A percentile compares a stretch with the other conserved stretches of the same genome.
phyloP scores from a whole-genome alignment of 1,140 invertebrate genomes.

The Anastrepha ludens region DNA sequence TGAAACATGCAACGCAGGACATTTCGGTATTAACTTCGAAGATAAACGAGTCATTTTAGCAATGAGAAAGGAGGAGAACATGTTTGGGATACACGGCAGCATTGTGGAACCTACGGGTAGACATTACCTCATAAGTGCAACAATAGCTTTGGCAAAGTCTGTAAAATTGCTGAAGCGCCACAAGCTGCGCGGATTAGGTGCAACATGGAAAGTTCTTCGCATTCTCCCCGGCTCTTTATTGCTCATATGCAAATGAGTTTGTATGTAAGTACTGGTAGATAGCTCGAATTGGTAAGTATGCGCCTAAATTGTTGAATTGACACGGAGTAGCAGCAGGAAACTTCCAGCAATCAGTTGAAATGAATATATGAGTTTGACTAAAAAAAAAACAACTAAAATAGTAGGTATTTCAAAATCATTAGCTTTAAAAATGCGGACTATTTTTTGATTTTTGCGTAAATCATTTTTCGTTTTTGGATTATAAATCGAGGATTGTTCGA shows the following conservation, averaged over 20 bases:
- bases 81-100: not conserved
- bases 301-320: too few relatives aligned
- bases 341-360: too few relatives aligned
- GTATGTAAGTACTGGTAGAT: too few relatives aligned
- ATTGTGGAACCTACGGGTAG: not conserved
- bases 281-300: too few relatives aligned
- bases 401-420: too few relatives aligned
- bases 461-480: too few relatives aligned
- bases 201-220: slow-evolving; percentile 16
- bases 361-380: too few relatives aligned
- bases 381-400: too few relatives aligned
- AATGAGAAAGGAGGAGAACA: not conserved
- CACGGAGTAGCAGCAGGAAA: too few relatives aligned
- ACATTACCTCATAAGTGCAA: not conserved
- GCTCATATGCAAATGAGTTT: not conserved
- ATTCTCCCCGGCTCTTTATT: not conserved
- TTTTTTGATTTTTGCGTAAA: too few relatives aligned
- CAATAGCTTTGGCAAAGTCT: not conserved
- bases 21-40: not conserved
- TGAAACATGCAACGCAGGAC: slow-evolving; percentile 13
- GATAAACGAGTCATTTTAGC: not conserved
- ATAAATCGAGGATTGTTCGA: too few relatives aligned
- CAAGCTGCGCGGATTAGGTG: slow-evolving; percentile 17
- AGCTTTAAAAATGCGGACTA: too few relatives aligned
- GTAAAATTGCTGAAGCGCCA: not conserved